Evolutionary conservation across 1,140 invertebrate species (phyloP).

Genomic region (Conus betulinus): DNA sequence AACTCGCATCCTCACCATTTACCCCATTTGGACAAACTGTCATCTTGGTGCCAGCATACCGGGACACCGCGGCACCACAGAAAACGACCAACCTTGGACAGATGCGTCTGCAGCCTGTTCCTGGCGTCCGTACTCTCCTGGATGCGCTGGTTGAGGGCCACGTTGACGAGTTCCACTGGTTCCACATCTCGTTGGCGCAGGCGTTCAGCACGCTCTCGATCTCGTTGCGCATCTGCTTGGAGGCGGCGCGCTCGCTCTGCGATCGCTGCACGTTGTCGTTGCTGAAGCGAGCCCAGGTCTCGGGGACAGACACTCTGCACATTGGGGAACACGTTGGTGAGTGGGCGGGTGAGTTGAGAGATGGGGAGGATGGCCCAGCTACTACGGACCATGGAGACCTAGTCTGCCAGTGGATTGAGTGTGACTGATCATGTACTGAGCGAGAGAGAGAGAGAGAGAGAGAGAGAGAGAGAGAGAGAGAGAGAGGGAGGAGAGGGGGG

Average conservation of each 20-base stretch:
- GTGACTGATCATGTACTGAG: no score
- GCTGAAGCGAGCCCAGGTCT: constrained; percentile 91
- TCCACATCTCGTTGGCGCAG: constrained; percentile 91
- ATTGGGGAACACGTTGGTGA: no score
- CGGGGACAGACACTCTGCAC: constrained; percentile 85
- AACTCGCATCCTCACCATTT: no score
- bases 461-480: no score
- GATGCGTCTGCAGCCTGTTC: constrained; percentile 89
- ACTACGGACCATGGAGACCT: no score
- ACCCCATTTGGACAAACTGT: not conserved
- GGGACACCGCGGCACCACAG: not conserved
- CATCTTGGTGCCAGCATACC: not conserved
- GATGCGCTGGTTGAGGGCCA: constrained; percentile 71
- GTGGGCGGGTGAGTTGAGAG: no score
- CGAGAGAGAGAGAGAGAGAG: no score
- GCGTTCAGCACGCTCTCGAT: constrained; percentile 88
- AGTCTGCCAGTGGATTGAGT: no score
- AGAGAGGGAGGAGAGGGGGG: no score
- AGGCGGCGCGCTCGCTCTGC: constrained; percentile 88
- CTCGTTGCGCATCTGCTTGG: constrained; percentile 86
- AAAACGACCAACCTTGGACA: constrained; percentile 82
- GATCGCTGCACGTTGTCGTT: constrained; percentile 89
- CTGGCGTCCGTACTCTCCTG: constrained; percentile 73
- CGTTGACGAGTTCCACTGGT: constrained; percentile 86
- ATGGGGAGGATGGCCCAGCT: no score